Percentiles rank a stretch among this genome's conserved stretches.
phyloP scores from a whole-genome alignment of 2,797 vertebrate species.

The Echiichthys vipera region DNA sequence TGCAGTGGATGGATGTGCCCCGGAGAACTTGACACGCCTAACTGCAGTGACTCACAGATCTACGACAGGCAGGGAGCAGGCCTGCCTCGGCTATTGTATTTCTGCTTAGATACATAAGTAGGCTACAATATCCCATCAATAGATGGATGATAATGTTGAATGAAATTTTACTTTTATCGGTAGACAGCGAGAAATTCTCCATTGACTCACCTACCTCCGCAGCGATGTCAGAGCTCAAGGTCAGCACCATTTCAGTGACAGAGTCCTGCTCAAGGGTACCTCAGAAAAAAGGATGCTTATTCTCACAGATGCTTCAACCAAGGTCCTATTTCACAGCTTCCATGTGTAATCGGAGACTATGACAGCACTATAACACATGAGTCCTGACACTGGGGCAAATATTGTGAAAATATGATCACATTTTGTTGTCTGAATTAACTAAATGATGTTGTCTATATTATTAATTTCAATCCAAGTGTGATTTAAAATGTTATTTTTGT shows the following conservation, averaged over 20 bases:
- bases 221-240: slow-evolving; percentile 13
- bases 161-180: background rate
- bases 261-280: slow-evolving; percentile 8
- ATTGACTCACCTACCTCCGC: background rate
- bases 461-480: background rate
- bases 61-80: slow-evolving; percentile 13
- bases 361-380: background rate
- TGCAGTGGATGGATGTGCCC: slow-evolving; percentile 57
- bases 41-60: slow-evolving; percentile 62
- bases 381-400: background rate
- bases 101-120: background rate
- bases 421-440: background rate
- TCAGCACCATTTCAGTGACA: slow-evolving; percentile 4
- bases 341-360: background rate
- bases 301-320: slow-evolving; percentile 1
- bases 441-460: background rate
- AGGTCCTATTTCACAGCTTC: background rate
- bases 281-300: slow-evolving; percentile 11
- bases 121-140: background rate
- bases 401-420: background rate
- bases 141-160: background rate
- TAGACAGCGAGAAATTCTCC: background rate
- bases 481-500: background rate
- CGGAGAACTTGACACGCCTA: slow-evolving; percentile 66
- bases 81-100: slow-evolving; percentile 13